Conservation (phyloP, 1,140 invertebrate species). For the Mesaphorura yosii region DNA sequence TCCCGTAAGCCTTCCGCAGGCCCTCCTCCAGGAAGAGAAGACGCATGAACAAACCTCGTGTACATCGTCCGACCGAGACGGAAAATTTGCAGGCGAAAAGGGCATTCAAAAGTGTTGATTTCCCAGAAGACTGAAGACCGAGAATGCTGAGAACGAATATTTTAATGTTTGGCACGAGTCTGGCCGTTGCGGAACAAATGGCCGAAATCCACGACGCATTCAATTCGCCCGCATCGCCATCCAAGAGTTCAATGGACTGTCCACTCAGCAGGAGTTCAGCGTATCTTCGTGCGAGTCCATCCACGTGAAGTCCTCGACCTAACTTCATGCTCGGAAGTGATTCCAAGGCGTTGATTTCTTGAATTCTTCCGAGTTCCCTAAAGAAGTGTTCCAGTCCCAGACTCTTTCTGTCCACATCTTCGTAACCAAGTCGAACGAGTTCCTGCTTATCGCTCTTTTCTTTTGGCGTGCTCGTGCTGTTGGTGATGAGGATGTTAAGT, state of each 20-base stretch:
- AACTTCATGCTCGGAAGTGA: background rate
- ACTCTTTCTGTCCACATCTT: conserved; percentile 3
- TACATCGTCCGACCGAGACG: conserved; percentile 12
- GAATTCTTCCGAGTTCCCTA: background rate
- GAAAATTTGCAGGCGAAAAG: conserved; percentile 19
- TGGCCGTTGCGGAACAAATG: background rate
- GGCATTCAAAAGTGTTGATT: conserved; percentile 20
- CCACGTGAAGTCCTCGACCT: background rate
- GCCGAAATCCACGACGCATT: background rate
- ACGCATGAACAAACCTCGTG: conserved; percentile 15
- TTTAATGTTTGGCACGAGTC: conserved; percentile 5
- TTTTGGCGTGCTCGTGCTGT: too few relatives aligned
- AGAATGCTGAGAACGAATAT: conserved; percentile 17
- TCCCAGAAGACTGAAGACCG: conserved; percentile 13
- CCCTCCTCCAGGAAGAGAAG: conserved; percentile 1
- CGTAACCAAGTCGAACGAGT: too few relatives aligned
- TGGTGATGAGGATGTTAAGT: too few relatives aligned
- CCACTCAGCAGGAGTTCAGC: conserved; percentile 6
- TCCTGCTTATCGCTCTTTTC: too few relatives aligned
- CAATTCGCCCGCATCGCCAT: background rate
- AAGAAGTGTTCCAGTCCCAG: conserved; percentile 16
- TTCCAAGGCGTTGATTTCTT: background rate
- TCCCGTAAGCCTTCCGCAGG: background rate
- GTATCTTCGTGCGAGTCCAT: background rate
- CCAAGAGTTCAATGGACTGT: conserved; percentile 9